Evolutionary conservation across 2,888 invertebrate species (phyloP).

Genomic region (Drosophila recens): DNA sequence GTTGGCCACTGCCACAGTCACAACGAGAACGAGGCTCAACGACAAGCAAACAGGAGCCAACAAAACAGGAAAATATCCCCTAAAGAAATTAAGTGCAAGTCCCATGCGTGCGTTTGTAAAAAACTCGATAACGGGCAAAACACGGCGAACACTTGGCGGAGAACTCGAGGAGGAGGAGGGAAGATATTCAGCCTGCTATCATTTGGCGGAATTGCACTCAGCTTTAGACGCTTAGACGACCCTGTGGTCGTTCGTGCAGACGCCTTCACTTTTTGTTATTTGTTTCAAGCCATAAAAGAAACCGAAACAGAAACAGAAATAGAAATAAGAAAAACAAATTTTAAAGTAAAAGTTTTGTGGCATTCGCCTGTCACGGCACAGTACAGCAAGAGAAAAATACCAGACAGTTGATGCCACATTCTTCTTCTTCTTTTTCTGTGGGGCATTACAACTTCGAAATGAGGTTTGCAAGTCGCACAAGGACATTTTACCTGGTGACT

Average conservation of each 20-base stretch:
- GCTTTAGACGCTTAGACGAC: slow-evolving; percentile 57
- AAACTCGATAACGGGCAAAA: slow-evolving; percentile 31
- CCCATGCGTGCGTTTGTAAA: slow-evolving; percentile 73
- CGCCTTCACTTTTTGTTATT: slow-evolving; percentile 3
- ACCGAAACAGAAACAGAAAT: slow-evolving; percentile 26
- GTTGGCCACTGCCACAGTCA: slow-evolving; percentile 28
- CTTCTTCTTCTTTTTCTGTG: neutral
- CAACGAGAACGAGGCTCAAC: slow-evolving; percentile 19
- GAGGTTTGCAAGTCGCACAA: slow-evolving; percentile 5
- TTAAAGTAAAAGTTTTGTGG: slow-evolving; percentile 72
- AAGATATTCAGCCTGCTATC: slow-evolving; percentile 43
- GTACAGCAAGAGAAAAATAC: neutral
- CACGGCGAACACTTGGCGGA: slow-evolving; percentile 38
- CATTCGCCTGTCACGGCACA: slow-evolving; percentile 60
- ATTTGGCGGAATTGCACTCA: slow-evolving; percentile 80
- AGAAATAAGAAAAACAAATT: slow-evolving; percentile 57
- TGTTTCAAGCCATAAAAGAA: slow-evolving; percentile 20
- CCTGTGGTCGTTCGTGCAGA: slow-evolving; percentile 48
- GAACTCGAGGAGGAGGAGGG: neutral
- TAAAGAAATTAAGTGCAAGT: slow-evolving; percentile 79
- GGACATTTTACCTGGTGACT: slow-evolving; percentile 6
- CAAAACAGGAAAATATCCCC: slow-evolving; percentile 55
- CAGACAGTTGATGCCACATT: slow-evolving; percentile 51
- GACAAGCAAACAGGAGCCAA: slow-evolving; percentile 11
- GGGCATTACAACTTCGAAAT: slow-evolving; percentile 9